Evolutionary conservation across 1,140 invertebrate species (phyloP), one percentile per base, ranked within the genome.

Genomic region (Onthophagus taurus): DNA sequence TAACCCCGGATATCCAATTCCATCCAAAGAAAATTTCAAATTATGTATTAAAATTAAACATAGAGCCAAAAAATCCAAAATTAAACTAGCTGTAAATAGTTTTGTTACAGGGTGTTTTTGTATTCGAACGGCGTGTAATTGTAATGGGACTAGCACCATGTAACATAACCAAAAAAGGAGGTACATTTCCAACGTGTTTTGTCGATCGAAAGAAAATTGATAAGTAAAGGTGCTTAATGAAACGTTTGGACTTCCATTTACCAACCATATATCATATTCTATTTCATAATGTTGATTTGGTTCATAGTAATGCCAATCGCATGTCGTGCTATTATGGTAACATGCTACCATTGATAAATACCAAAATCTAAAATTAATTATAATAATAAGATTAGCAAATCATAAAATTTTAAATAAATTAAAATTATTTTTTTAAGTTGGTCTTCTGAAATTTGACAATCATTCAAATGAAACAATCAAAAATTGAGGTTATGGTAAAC

Each of bases 331-430:
- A 60, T 89, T 81, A 34, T 87, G 75, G 57, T 87, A 87, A 68
- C 94, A 97, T 4, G 92, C 82, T 13, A 95, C 90, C 55, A 97
- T 70, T 48, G 91, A 93, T 29, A 97, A 71, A 68, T 95, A 97
- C 92, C 92, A 97, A 68, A 95, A 97, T 58, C 88, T 89, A 65
- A n/a, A n/a, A n/a, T n/a, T n/a, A n/a, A n/a, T n/a, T n/a, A n/a
- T n/a, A n/a, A n/a, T n/a, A n/a, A n/a, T n/a, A n/a, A n/a, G n/a
- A n/a, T n/a, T n/a, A n/a, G n/a, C n/a, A n/a, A n/a, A n/a, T n/a
- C n/a, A n/a, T n/a, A n/a, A n/a, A n/a, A n/a, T n/a, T n/a, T n/a
- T n/a, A n/a, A n/a, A n/a, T n/a, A n/a, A n/a, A n/a, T n/a, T n/a
- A n/a, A n/a, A n/a, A n/a, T n/a, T n/a, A n/a, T n/a, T n/a, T n/a